Conservation (phyloP, 53 echinoderm and acorn worm species). For the Echinometra lucunter region DNA sequence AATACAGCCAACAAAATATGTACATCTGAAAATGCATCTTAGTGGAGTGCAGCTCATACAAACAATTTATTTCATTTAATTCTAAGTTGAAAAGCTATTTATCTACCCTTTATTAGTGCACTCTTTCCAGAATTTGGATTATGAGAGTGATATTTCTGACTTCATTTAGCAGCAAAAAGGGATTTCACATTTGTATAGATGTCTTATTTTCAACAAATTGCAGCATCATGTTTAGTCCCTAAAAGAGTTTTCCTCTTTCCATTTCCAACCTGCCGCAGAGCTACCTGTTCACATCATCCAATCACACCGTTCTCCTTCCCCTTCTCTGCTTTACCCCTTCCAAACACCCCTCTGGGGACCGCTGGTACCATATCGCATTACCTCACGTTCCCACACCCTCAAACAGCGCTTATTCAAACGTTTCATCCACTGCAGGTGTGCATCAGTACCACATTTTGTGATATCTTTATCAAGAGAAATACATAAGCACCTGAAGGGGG, state of each 20-base stretch:
- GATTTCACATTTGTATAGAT: neutral
- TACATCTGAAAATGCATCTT: too few relatives aligned
- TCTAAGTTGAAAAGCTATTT: too few relatives aligned
- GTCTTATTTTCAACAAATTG: conserved; percentile 33
- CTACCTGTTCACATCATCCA: conserved; percentile 16
- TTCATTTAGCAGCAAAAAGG: neutral
- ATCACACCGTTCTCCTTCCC: conserved; percentile 18
- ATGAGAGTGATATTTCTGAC: neutral
- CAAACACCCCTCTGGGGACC: conserved; percentile 31
- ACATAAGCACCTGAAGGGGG: neutral
- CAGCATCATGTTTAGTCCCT: conserved; percentile 57
- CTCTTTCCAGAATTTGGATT: neutral
- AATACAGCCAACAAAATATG: too few relatives aligned
- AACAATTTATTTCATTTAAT: too few relatives aligned
- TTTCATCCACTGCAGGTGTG: conserved; percentile 17
- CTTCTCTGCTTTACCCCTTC: conserved; percentile 1
- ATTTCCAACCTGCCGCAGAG: conserved; percentile 52
- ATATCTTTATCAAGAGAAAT: conserved; percentile 10
- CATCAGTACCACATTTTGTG: neutral
- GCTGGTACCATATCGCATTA: neutral
- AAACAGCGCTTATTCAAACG: conserved; percentile 38
- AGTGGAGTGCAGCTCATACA: too few relatives aligned
- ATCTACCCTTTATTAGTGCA: too few relatives aligned
- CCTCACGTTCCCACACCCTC: conserved; percentile 46
- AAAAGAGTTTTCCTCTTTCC: conserved; percentile 58